Conservation (phyloP, 2,113 vertebrate genomes). For the Neofelis nebulosa region DNA sequence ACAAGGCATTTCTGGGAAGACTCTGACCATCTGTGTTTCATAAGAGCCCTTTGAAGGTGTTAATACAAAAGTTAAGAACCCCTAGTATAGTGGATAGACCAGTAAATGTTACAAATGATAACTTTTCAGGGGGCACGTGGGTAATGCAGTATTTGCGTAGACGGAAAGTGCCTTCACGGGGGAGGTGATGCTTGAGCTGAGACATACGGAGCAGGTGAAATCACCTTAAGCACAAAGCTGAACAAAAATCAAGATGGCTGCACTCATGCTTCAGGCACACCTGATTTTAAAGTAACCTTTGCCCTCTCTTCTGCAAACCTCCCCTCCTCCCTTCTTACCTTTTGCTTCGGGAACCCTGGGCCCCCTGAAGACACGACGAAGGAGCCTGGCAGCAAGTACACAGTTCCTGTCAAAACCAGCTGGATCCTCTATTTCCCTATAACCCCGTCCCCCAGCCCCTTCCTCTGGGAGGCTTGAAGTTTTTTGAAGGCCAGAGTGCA, state of each 20-base stretch:
- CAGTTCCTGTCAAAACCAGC: not conserved
- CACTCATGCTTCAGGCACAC: not conserved
- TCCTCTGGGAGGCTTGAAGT: not conserved
- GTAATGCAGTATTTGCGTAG: not conserved
- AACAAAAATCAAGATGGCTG: not conserved
- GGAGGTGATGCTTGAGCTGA: not conserved
- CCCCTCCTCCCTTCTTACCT: not conserved
- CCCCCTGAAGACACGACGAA: not conserved
- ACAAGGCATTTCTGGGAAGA: not conserved
- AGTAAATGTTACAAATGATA: not conserved
- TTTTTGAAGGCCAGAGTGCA: not conserved
- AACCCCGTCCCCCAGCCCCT: not conserved
- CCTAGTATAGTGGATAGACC: not conserved
- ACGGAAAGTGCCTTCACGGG: not conserved
- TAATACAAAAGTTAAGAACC: not conserved
- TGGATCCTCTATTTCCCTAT: not conserved
- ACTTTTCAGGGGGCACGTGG: not conserved
- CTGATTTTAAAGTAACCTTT: not conserved
- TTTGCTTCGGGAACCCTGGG: not conserved
- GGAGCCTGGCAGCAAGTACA: not conserved
- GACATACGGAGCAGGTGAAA: not conserved
- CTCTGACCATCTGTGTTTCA: not conserved
- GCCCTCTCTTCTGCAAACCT: not conserved
- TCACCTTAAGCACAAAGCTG: not conserved
- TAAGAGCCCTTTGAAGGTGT: not conserved